Base-by-base conservation (phyloP, 2,797 vertebrate genomes). In the Gorsachius magnificus region DNA sequence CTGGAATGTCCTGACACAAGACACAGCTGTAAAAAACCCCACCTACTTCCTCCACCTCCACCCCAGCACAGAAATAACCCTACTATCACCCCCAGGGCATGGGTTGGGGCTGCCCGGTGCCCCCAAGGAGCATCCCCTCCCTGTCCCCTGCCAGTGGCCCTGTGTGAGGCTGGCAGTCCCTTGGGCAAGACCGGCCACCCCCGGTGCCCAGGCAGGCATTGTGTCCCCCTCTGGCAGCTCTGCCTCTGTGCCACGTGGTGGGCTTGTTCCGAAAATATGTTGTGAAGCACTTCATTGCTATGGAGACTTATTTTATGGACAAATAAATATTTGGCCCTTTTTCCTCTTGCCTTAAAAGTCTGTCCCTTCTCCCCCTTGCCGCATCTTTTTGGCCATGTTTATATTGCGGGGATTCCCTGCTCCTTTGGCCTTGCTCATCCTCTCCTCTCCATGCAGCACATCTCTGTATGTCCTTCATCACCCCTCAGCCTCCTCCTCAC, bases 251-350 rank as follows among this genome's bases (percentile, higher is more conserved):
- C 63, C 0, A 1, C 1, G 5, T 33, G 64, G 53, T 45, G 53
- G 48, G 35, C 70, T 90, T 89, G 91, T 85, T 95, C 92, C 53
- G 74, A 58, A 88, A 90, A 74, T 57, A 11, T 16, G 10, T 70
- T 70, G 74, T 70, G 80, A 91, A 86, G 70, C 80, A 54, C 53
- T 89, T 85, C 48, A 89, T 96, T 92, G 75, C 93, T 74, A 85
- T 80, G 81, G 96, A 83, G 60, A 96, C 53, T 74, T 75, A 31
- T 17, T 94, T 90, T 74, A 58, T 19, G 60, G 75, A 92, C 83
- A 96, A 96, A 95, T 87, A 96, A 96, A 92, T 94, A 87, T 92
- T 89, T 93, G 74, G 45, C 53, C 64, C 33, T 87, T 89, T 90
- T 61, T 60, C 63, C 41, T 87, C 45, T 53, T 88, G 51, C 51